Conservation (phyloP, 30 jellyfish, hydroid and myxozoan species). For the Turritopsis dohrnii region DNA sequence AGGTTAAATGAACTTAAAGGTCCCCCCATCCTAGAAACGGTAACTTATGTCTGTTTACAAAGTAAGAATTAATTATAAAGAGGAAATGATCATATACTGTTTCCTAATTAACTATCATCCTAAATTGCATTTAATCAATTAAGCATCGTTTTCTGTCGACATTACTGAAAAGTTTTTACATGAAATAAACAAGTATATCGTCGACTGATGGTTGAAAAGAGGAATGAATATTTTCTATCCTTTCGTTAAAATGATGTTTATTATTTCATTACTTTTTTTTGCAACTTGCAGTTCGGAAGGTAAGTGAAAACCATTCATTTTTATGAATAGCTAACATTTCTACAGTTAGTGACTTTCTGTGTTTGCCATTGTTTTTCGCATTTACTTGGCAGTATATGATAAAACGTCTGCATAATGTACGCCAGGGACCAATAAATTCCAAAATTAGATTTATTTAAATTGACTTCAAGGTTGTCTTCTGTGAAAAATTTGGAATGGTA, state of each 20-base stretch:
- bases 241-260: background rate
- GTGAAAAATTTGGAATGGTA: too few relatives aligned
- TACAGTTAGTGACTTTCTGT: too few relatives aligned
- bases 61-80: background rate
- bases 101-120: background rate
- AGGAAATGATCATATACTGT: background rate
- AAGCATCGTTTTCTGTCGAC: background rate
- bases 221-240: background rate
- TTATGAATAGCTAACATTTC: background rate
- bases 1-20: background rate
- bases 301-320: background rate
- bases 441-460: too few relatives aligned
- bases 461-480: too few relatives aligned
- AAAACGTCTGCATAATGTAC: too few relatives aligned
- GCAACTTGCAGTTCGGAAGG: background rate
- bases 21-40: background rate
- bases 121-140: background rate
- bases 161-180: background rate
- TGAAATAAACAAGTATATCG: background rate
- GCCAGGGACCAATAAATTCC: too few relatives aligned
- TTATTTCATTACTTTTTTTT: background rate
- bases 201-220: background rate
- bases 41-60: background rate
- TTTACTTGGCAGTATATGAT: too few relatives aligned
- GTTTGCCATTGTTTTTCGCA: too few relatives aligned